A percentile compares a stretch with the other conserved stretches of the same genome.
phyloP scores from a whole-genome alignment of 2,797 vertebrate genomes.

The Microctenopoma lineatum region DNA sequence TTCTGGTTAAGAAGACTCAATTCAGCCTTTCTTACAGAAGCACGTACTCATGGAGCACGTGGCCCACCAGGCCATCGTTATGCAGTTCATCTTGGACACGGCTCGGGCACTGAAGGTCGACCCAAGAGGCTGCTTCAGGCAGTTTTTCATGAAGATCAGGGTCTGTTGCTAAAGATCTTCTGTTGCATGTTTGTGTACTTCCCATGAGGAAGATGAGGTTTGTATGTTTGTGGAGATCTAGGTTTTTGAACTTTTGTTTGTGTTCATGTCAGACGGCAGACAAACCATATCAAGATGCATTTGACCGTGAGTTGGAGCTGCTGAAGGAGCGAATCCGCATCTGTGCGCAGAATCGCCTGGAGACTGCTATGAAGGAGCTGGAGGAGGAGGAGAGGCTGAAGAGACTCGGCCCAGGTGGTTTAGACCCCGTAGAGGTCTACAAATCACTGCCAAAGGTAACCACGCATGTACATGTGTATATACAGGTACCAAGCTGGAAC shows the following conservation, averaged over 20 bases:
- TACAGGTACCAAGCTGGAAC: too few species aligned
- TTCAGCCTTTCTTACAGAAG: constrained; percentile 79
- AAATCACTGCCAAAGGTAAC: constrained; percentile 85
- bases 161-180: constrained; percentile 48
- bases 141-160: constrained; percentile 93
- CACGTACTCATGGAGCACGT: constrained; percentile 92
- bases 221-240: background rate
- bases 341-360: constrained; percentile 84
- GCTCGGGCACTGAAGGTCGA: constrained; percentile 88
- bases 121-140: constrained; percentile 90
- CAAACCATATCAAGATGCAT: constrained; percentile 88
- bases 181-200: background rate
- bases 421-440: constrained; percentile 92
- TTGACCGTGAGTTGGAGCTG: constrained; percentile 87
- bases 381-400: constrained; percentile 88
- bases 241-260: background rate
- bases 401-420: constrained; percentile 88
- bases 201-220: background rate
- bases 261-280: constrained; percentile 83
- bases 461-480: background rate
- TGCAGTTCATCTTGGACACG: constrained; percentile 93
- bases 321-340: constrained; percentile 88
- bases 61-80: constrained; percentile 93
- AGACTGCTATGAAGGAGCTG: constrained; percentile 86
- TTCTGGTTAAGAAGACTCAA: background rate